A percentile compares a stretch with the other conserved stretches of the same genome.
Evolutionary conservation across 2,113 vertebrate species (phyloP).

Genomic region (Mionectes macconnelli): DNA sequence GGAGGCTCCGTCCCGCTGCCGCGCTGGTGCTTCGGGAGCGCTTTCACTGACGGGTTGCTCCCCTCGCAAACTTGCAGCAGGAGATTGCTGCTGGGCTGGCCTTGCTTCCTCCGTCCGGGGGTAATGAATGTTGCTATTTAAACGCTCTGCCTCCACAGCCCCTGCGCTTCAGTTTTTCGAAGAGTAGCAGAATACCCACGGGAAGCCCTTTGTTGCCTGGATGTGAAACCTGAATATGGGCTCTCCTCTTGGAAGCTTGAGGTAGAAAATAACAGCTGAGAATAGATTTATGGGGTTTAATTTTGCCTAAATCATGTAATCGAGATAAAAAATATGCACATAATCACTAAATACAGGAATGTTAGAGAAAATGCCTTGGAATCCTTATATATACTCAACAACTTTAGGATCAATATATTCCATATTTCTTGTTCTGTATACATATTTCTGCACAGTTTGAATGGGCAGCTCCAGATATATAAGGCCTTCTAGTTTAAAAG

Average conservation of each 20-base stretch:
- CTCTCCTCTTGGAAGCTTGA: not conserved
- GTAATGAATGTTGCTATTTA: conserved; percentile 26
- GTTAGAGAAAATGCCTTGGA: not conserved
- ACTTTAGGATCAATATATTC: not conserved
- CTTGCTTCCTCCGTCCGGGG: not conserved
- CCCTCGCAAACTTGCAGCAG: conserved; percentile 13
- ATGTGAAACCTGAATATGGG: conserved; percentile 16
- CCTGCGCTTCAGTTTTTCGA: not conserved
- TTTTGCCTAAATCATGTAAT: not conserved
- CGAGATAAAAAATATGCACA: not conserved
- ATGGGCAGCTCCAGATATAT: not conserved
- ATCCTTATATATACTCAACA: accelerated
- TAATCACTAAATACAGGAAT: not conserved
- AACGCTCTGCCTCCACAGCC: not conserved
- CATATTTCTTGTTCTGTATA: not conserved
- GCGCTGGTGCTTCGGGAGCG: not conserved
- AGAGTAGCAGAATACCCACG: not conserved
- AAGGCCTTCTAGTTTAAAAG: not conserved
- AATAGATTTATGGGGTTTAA: not conserved
- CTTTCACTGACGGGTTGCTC: not conserved
- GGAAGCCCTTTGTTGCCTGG: conserved; percentile 16
- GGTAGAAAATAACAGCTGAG: not conserved
- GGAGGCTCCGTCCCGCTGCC: not conserved
- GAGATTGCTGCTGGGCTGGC: not conserved
- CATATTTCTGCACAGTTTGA: not conserved